Percentiles rank a stretch among this genome's conserved stretches.
These are phyloP conservation scores for Pelmatolapia mariae DNA, from an alignment of 2,113 vertebrate species.

Conservation along the genomic window DNA sequence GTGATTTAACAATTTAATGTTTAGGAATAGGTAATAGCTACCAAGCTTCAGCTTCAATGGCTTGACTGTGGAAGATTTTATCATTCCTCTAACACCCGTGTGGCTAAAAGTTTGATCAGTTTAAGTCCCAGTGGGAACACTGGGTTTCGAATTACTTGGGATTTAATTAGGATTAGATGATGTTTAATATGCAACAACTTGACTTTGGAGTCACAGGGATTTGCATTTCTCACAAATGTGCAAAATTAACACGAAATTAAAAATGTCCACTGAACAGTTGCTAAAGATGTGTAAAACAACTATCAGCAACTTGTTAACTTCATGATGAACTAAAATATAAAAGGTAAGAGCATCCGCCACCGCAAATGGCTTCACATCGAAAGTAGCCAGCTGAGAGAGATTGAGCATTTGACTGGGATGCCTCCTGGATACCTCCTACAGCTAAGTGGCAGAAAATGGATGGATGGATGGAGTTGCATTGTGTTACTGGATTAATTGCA, in stretches of 20 bases:
- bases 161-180: background rate
- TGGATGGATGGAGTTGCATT: background rate
- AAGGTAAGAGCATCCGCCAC: background rate
- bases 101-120: background rate
- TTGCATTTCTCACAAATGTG: background rate
- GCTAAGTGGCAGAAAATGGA: background rate
- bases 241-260: background rate
- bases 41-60: background rate
- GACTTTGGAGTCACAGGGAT: background rate
- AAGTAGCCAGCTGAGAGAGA: background rate
- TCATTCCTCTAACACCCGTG: background rate
- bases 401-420: background rate
- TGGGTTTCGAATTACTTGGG: background rate
- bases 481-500: background rate
- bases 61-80: background rate
- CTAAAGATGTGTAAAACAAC: background rate
- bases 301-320: background rate
- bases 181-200: background rate
- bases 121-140: background rate
- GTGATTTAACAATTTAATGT: background rate
- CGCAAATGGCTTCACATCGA: background rate
- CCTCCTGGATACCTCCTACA: rapidly evolving
- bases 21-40: background rate
- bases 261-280: background rate
- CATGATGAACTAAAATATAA: background rate